These are phyloP conservation scores for Diarsia dahlii DNA, from an alignment of 2,888 invertebrate species.

Conservation along the genomic window DNA sequence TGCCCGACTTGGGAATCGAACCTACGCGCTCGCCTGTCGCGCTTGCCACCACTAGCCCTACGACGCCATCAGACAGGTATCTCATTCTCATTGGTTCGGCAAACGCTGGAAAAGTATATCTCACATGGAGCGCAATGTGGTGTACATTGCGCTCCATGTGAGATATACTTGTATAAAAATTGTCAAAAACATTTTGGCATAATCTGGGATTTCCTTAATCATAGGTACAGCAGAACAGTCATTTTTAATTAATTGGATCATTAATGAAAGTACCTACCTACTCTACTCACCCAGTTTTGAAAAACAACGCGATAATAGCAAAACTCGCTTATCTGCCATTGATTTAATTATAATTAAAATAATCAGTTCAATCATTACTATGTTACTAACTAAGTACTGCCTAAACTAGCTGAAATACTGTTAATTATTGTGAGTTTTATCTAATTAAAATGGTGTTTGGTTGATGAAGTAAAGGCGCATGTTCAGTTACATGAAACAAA, in stretches of 20 bases:
- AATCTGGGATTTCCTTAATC: too few species aligned
- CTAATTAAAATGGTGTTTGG: slow-evolving; percentile 35
- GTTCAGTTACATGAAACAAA: not conserved
- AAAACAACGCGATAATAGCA: not conserved
- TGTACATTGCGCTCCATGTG: too few species aligned
- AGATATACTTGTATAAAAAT: too few species aligned
- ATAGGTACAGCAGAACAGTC: too few species aligned
- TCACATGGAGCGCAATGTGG: too few species aligned
- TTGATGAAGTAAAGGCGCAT: slow-evolving; percentile 7
- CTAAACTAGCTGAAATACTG: slow-evolving; percentile 16
- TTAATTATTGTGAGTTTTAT: slow-evolving; percentile 26
- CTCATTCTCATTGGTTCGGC: too few species aligned
- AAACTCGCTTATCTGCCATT: slow-evolving; percentile 13
- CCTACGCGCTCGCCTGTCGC: too few species aligned
- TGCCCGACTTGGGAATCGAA: too few species aligned
- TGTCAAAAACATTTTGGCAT: too few species aligned
- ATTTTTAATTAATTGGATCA: not conserved
- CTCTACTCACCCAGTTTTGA: not conserved
- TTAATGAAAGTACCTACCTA: not conserved
- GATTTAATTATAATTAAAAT: slow-evolving; percentile 54
- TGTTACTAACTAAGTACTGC: not conserved
- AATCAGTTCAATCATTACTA: slow-evolving; percentile 32
- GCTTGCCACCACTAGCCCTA: too few species aligned
- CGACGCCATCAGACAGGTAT: too few species aligned
- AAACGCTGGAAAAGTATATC: too few species aligned